phyloP scores from a whole-genome alignment of 2,113 vertebrate genomes.

The Microtus ochrogaster region DNA sequence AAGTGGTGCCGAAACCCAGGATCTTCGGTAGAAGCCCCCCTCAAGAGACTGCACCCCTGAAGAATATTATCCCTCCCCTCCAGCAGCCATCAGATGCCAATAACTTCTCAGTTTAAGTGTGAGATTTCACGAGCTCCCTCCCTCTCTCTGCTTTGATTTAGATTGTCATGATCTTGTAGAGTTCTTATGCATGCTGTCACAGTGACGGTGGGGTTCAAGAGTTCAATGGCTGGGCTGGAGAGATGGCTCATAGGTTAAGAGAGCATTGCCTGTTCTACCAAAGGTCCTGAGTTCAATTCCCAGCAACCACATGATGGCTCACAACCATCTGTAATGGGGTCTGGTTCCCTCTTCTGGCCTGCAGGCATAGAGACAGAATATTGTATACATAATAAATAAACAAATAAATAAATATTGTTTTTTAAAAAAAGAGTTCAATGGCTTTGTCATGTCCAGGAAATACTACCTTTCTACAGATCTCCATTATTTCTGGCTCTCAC shows the following conservation, averaged over 20 bases:
- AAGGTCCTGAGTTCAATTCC: too few species aligned
- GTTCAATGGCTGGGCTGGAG: neutral
- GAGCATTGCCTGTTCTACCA: too few species aligned
- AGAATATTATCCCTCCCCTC: neutral
- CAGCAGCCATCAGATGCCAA: neutral
- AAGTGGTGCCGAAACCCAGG: too few species aligned
- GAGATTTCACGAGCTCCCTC: neutral
- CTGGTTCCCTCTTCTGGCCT: too few species aligned
- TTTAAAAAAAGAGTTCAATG: neutral
- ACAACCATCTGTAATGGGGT: too few species aligned
- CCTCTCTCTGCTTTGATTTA: neutral
- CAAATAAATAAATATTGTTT: too few species aligned
- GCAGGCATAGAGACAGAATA: too few species aligned
- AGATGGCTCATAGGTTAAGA: too few species aligned
- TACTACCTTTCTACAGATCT: neutral
- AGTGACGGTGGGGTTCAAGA: neutral
- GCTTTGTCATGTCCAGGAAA: neutral
- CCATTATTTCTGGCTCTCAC: neutral
- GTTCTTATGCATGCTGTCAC: neutral
- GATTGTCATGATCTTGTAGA: neutral
- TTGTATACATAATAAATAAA: too few species aligned
- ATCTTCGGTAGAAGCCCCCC: too few species aligned
- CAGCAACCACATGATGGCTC: too few species aligned
- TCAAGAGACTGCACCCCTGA: neutral
- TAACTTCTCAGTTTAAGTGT: neutral